Base-by-base conservation (phyloP, 2,113 vertebrate genomes). In the Nerophis lumbriciformis region DNA sequence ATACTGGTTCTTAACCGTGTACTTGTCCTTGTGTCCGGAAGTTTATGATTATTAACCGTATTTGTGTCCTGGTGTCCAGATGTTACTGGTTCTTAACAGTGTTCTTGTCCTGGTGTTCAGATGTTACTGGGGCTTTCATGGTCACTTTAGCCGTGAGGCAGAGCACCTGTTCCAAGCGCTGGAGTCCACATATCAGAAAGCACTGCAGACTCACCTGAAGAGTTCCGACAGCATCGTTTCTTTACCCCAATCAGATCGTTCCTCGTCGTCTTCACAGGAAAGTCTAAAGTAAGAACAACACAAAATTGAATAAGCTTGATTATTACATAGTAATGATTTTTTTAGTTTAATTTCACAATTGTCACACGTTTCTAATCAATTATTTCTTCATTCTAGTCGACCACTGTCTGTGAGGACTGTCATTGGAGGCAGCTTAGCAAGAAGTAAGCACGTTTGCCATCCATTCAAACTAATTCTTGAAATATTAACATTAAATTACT, bases 111-210 rank as follows among this genome's bases (percentile, higher is more conserved):
- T 45, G 2, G 10, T 58, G 48, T 16, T 49, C 68, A 98, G 96
- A 77, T 98, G 96, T 82, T 99, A 99, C 55, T 99, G 97, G 96
- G 93, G 94, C 63, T 99, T 99, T 85, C 97, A 98, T 38, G 90
- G 92, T 51, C 95, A 99, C 88, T 98, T 94, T 84, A 94, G 92
- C 68, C 83, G 94, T 65, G 97, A 99, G 83, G 97, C 97, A 6
- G 97, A 99, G 81, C 94, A 94, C 64, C 85, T 99, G 58, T 99
- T 94, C 81, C 94, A 98, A 80, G 92, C 88, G 0, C 71, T 99
- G 82, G 97, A 99, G 78, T 93, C 94, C 19, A 93, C 94, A 37
- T 99, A 99, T 85, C 97, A 99, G 91, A 98, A 97, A 75, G 95
- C 97, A 39, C 90, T 99, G 28, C 95, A 98, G 85, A 96, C 94